A percentile compares a stretch with the other conserved stretches of the same genome.
phyloP scores from a whole-genome alignment of 2,888 invertebrate species.

The Acleris cristana region DNA sequence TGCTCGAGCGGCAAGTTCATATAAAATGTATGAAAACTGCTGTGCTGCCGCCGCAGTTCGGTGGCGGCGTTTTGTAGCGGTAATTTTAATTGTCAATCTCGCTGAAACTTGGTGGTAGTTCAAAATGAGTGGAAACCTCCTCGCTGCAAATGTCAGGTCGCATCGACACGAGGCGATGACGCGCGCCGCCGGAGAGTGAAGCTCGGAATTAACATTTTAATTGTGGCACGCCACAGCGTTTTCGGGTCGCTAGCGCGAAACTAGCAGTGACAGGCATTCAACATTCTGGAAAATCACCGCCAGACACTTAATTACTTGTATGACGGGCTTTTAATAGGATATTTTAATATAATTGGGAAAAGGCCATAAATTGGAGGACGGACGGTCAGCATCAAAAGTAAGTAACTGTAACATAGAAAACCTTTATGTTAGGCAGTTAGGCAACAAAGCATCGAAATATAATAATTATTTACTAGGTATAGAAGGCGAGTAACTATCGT shows the following conservation, averaged over 20 bases:
- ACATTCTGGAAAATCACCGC: constrained; percentile 64
- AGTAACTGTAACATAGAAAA: no score
- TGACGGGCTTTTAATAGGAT: constrained; percentile 75
- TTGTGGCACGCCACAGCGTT: constrained; percentile 60
- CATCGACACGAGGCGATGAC: constrained; percentile 40
- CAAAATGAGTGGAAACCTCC: neutral
- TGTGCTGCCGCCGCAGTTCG: no score
- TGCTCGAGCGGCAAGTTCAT: no score
- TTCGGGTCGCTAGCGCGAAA: constrained; percentile 51
- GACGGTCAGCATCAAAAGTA: constrained; percentile 1
- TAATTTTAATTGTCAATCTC: no score
- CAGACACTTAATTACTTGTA: constrained; percentile 67
- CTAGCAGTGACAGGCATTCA: constrained; percentile 43
- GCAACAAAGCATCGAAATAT: no score
- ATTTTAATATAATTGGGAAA: constrained; percentile 73
- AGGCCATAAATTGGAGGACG: constrained; percentile 59
- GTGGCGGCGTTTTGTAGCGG: no score
- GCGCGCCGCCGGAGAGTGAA: constrained; percentile 39
- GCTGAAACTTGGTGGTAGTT: no score
- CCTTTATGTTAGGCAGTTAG: no score
- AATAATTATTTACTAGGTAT: no score
- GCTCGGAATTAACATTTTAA: constrained; percentile 72
- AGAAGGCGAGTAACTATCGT: no score
- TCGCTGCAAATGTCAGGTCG: constrained; percentile 39
- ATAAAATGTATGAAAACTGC: no score